Percentiles rank a stretch among this genome's conserved stretches.
Conservation (phyloP, 2,888 invertebrate species). For the Pegoplata infirma region DNA sequence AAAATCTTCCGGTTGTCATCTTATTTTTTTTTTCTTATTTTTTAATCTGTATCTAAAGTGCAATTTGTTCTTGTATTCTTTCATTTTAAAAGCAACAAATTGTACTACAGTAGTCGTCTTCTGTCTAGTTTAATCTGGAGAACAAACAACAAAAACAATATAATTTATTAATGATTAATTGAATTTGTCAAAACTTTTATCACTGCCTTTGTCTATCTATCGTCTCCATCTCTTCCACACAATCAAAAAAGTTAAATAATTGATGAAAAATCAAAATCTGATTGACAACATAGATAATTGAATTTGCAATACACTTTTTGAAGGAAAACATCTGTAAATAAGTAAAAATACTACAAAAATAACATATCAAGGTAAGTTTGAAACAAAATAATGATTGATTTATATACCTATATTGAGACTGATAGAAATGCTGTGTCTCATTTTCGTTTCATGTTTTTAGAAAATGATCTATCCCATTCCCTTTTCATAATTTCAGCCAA, state of each 20-base stretch:
- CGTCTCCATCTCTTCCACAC: not conserved
- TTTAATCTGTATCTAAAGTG: constrained; percentile 12
- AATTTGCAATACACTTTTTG: not conserved
- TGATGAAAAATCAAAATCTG: constrained; percentile 4
- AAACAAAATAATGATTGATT: too few species aligned
- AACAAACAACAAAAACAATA: not conserved
- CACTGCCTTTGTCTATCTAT: not conserved
- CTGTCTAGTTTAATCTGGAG: not conserved
- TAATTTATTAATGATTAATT: constrained; percentile 22
- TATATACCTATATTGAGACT: too few species aligned
- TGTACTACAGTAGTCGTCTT: not conserved
- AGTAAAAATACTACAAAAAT: not conserved
- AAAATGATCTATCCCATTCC: too few species aligned
- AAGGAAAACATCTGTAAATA: not conserved
- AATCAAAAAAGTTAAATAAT: constrained; percentile 10
- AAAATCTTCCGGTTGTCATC: constrained; percentile 44
- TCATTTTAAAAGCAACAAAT: not conserved
- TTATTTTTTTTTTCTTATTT: constrained; percentile 5
- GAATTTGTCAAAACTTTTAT: constrained; percentile 10
- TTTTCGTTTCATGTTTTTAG: too few species aligned
- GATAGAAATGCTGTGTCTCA: too few species aligned
- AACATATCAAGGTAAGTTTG: constrained; percentile 36
- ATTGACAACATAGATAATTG: constrained; percentile 29
- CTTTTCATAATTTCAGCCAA: too few species aligned
- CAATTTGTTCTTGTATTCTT: constrained; percentile 28